phyloP scores from a whole-genome alignment of 2,113 vertebrate genomes.

The Ptychochromis oligacanthus region DNA sequence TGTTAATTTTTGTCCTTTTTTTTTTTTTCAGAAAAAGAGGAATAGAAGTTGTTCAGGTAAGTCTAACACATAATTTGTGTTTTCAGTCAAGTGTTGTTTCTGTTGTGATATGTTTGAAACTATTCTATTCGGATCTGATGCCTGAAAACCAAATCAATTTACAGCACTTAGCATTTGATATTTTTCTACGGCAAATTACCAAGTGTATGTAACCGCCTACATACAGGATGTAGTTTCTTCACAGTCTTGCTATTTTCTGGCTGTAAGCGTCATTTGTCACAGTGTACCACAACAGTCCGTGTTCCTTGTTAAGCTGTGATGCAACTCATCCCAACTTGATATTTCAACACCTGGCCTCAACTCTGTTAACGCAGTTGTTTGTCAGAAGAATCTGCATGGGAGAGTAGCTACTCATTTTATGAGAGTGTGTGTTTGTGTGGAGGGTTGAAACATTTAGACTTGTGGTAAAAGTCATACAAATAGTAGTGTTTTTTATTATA shows the following conservation, averaged over 20 bases:
- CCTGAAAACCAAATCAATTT: neutral
- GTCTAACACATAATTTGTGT: conserved; percentile 47
- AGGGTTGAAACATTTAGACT: neutral
- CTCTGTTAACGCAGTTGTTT: neutral
- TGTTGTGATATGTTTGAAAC: neutral
- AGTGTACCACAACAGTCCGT: neutral
- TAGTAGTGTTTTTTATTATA: neutral
- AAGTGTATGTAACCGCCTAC: neutral
- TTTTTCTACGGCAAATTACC: neutral
- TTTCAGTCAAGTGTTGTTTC: neutral
- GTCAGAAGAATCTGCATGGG: neutral
- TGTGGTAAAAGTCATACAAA: neutral
- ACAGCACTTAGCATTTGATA: neutral
- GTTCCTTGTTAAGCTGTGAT: conserved; percentile 20
- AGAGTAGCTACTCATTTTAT: neutral
- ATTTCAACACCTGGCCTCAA: conserved; percentile 16
- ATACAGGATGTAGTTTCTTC: neutral
- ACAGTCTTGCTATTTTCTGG: conserved; percentile 26
- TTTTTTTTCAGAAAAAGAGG: conserved; percentile 91
- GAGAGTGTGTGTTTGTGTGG: neutral
- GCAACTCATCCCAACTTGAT: neutral
- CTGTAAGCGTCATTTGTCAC: conserved; percentile 10
- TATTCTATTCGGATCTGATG: neutral
- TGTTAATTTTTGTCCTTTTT: conserved; percentile 60
- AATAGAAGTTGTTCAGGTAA: conserved; percentile 96